Conservation (phyloP, 2,888 invertebrate species). For the Saturnia japonica region DNA sequence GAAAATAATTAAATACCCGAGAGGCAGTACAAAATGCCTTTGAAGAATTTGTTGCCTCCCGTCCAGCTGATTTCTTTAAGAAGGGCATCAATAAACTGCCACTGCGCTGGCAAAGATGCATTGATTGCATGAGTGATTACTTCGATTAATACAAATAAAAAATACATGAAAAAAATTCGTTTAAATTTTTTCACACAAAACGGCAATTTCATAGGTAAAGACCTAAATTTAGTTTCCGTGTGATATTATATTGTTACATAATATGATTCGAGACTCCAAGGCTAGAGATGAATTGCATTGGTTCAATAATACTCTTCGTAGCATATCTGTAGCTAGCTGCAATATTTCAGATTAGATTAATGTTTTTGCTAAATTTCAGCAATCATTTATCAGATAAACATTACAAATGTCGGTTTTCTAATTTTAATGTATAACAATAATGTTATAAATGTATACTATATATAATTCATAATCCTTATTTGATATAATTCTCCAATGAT, state of each 20-base stretch:
- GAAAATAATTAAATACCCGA: no score
- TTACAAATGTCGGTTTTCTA: neutral
- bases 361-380: neutral
- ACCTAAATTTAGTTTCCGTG: neutral
- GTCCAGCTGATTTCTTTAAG: no score
- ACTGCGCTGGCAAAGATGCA: no score
- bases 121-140: no score
- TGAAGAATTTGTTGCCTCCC: no score
- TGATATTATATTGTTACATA: neutral
- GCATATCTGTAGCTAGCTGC: neutral
- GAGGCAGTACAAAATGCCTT: no score
- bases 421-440: no score
- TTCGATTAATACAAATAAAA: no score
- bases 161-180: no score
- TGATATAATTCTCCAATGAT: neutral
- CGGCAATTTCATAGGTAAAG: no score
- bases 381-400: neutral
- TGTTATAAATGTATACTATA: neutral
- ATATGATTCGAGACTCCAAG: neutral
- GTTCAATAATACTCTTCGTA: neutral
- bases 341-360: neutral
- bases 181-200: no score
- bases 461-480: neutral
- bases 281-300: neutral
- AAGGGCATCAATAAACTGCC: no score